Base-by-base conservation (phyloP, 2,113 vertebrate genomes). In the Zapus hudsonius region DNA sequence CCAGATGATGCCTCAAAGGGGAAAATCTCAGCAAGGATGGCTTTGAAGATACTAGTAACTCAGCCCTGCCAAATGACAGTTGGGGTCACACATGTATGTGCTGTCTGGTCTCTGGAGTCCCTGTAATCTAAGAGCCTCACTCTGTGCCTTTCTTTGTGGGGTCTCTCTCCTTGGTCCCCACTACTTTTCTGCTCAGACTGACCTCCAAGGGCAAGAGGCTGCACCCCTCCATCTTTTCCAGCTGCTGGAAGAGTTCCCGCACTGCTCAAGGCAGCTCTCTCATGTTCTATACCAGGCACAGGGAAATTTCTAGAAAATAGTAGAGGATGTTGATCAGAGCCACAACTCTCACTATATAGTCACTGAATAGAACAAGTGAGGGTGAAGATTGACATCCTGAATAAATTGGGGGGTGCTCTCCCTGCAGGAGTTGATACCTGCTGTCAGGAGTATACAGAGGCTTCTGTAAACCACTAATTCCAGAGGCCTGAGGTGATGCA, bases 191-290 rank as follows among this genome's bases (percentile, higher is more conserved):
- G 52, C 12, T 55, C 31, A 10, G 9, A 7, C 23, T 2, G 3
- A 0, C 40, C 74, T 64, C 40, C 2, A n/a, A n/a, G n/a, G n/a
- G n/a, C n/a, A n/a, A n/a, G n/a, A n/a, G n/a, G 33, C 40, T 5
- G 23, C 1, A 3, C 2, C 64, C 40, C 16, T 52, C 7, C 5
- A 5, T 0, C 2, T 33, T n/a, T 44, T 40, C 57, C 33, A 17
- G 1, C 23, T 19, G 15, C 40, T 20, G 13, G 22, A 83, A 33
- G 13, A 5, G 20, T 1, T 44, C 27, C 23, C 9, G 13, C 13
- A 1, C 22, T n/a, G n/a, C 33, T 74, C 27, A 29, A 0, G 5
- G 13, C 7, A 3, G 13, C 17, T 42, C 3, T 0, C 19, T 15
- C 25, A 0, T 15, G 2, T 61, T n/a, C 1, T 20, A 2, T 16